phyloP scores from a whole-genome alignment of 1,140 invertebrate species.

The Gerris buenoi region DNA sequence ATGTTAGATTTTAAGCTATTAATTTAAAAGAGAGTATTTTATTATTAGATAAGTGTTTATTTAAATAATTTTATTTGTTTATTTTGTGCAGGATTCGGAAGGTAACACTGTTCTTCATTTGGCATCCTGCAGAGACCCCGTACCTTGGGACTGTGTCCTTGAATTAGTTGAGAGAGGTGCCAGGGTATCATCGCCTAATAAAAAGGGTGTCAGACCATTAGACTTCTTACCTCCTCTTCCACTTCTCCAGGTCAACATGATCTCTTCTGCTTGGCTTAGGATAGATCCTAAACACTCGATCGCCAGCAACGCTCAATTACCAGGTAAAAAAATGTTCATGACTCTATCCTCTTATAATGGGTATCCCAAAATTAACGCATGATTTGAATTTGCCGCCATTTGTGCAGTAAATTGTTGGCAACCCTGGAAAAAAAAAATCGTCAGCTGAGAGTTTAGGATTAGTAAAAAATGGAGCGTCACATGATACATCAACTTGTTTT shows the following conservation, averaged over 20 bases:
- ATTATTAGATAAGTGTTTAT: too few species aligned
- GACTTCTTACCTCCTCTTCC: slow-evolving; percentile 32
- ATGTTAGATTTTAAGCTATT: too few species aligned
- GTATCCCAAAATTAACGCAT: too few species aligned
- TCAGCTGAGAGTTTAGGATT: too few species aligned
- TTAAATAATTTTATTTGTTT: too few species aligned
- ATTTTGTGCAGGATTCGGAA: slow-evolving; percentile 31
- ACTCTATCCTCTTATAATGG: too few species aligned
- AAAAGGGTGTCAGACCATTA: slow-evolving; percentile 31
- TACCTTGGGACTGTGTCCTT: slow-evolving; percentile 36
- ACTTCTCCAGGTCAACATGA: slow-evolving; percentile 29
- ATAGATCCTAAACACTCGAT: background rate
- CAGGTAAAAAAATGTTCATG: background rate
- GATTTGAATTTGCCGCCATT: too few species aligned
- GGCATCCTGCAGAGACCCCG: slow-evolving; percentile 33
- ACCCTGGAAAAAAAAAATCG: too few species aligned
- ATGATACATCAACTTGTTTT: too few species aligned
- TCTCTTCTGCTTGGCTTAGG: background rate
- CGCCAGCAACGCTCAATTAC: background rate
- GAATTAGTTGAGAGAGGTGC: slow-evolving; percentile 37
- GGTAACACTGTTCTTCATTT: slow-evolving; percentile 42
- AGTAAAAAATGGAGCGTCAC: too few species aligned
- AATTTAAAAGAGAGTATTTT: too few species aligned
- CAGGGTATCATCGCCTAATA: slow-evolving; percentile 32
- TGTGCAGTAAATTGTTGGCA: too few species aligned